Evolutionary conservation across 2,797 vertebrate genomes (phyloP).

Genomic region (Setipinna tenuifilis): DNA sequence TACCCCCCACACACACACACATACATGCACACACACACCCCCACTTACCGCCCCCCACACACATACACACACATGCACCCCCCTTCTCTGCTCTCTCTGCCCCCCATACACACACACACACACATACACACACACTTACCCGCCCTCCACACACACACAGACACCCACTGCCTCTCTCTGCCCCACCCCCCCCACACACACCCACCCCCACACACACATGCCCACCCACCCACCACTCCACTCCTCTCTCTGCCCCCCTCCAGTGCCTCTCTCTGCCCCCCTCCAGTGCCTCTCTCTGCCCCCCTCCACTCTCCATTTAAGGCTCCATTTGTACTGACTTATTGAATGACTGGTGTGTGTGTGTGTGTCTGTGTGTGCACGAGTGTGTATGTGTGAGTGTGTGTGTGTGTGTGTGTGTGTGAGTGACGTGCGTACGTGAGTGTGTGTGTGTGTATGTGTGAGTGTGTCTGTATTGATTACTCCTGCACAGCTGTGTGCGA

Average conservation of each 20-base stretch:
- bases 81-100: no score
- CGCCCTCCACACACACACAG: no score
- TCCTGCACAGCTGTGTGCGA: slow-evolving; percentile 43
- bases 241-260: slow-evolving; percentile 10
- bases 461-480: slow-evolving; percentile 45
- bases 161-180: no score
- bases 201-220: no score
- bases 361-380: slow-evolving; percentile 20
- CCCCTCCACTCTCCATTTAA: slow-evolving; percentile 31
- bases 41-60: no score
- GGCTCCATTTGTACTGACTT: slow-evolving; percentile 28
- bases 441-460: background rate
- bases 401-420: slow-evolving; percentile 29
- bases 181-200: no score
- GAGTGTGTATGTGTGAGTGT: background rate
- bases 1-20: no score
- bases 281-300: slow-evolving; percentile 37
- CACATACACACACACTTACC: no score
- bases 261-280: background rate
- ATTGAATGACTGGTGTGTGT: slow-evolving; percentile 42
- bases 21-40: no score
- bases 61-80: no score
- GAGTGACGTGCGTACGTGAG: background rate
- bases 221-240: no score
- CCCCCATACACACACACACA: no score